These are phyloP conservation scores for Gymnogyps californianus DNA, from an alignment of 2,113 vertebrate genomes.

Conservation along the genomic window DNA sequence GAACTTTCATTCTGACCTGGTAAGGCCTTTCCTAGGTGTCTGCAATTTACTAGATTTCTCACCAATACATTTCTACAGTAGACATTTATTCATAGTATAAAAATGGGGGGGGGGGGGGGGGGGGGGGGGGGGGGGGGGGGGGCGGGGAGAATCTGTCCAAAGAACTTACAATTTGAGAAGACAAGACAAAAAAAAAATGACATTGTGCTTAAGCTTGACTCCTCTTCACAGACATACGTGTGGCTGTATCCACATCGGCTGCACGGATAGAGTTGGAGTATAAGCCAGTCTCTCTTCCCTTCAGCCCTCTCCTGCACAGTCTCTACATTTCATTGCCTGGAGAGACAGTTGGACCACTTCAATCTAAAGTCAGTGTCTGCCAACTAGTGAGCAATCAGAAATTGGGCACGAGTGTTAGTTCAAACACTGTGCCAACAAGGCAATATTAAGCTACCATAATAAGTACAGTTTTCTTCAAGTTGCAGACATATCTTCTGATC, in stretches of 20 bases:
- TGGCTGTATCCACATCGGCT: background rate
- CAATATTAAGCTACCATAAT: background rate
- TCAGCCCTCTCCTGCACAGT: background rate
- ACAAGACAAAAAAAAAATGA: background rate
- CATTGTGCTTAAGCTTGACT: background rate
- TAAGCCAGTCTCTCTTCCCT: background rate
- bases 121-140: no score
- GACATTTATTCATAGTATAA: background rate
- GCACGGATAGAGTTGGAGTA: background rate
- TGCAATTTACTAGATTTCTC: background rate
- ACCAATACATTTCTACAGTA: background rate
- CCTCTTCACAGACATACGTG: background rate
- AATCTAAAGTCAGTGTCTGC: background rate
- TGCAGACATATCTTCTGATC: background rate
- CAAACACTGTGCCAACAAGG: background rate
- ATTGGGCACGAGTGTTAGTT: background rate
- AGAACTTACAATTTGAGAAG: background rate
- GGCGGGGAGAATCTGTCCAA: background rate
- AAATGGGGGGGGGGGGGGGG: background rate
- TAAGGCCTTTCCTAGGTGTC: background rate
- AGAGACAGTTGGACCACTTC: background rate
- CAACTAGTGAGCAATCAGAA: background rate
- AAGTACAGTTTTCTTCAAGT: background rate
- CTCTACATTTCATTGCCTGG: background rate
- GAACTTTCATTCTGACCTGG: background rate